Percentiles rank a stretch among this genome's conserved stretches.
Conservation (phyloP, 2,797 vertebrate species). For the Tragelaphus oryx region DNA sequence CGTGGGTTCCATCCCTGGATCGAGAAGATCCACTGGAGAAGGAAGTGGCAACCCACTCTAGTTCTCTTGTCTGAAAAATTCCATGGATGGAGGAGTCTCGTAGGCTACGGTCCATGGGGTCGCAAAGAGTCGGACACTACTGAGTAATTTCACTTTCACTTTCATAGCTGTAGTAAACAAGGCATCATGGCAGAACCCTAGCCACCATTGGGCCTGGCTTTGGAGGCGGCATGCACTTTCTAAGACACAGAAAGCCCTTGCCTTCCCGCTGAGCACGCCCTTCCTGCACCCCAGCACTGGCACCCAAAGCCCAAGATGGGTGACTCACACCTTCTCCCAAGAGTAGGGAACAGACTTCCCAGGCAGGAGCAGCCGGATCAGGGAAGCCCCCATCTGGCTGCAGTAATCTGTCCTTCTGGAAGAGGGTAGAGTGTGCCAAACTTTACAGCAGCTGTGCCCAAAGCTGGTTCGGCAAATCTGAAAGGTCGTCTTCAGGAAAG, state of each 20-base stretch:
- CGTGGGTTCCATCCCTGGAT: too few species aligned
- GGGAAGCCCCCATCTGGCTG: conserved; percentile 59
- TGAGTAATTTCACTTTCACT: too few species aligned
- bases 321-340: conserved; percentile 39
- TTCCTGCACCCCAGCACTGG: background rate
- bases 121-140: too few species aligned
- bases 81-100: too few species aligned
- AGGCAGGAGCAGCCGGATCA: background rate
- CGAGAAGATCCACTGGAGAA: too few species aligned
- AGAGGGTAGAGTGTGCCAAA: background rate
- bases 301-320: background rate
- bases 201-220: accelerated
- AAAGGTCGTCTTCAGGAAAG: background rate
- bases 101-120: too few species aligned
- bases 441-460: background rate
- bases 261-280: background rate
- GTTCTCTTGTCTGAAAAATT: too few species aligned
- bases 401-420: conserved; percentile 45
- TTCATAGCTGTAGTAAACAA: background rate
- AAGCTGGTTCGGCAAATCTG: background rate
- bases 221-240: background rate
- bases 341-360: background rate
- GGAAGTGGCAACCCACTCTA: too few species aligned
- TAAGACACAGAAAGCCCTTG: background rate
- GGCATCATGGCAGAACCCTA: accelerated